Base-by-base conservation (phyloP, 23 tunicate species). In the Clavelina lepadiformis region DNA sequence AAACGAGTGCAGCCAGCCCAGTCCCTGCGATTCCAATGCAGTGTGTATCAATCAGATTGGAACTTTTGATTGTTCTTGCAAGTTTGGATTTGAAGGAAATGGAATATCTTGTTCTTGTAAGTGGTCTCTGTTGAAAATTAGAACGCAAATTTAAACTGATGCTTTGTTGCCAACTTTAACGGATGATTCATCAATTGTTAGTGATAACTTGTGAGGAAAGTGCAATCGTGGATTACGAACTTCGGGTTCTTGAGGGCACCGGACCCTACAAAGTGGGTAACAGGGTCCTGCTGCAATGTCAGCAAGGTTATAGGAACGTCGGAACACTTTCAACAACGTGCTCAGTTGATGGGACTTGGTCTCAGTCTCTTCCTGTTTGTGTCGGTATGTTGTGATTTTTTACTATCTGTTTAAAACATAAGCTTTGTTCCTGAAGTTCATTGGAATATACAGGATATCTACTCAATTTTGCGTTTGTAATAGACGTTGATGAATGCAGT, bases 11-110 rank as follows among this genome's bases (percentile, higher is more conserved):
- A n/a, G n/a, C n/a, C n/a, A n/a, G n/a, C n/a, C n/a, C n/a, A n/a
- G n/a, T n/a, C n/a, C n/a, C n/a, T 82, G 92, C 35, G 77, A 75
- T 30, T 55, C 5, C 19, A 21, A 68, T 19, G 82, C 92, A 13
- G 21, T 44, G 1, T 83, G 92, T 59, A 45, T 15, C 6, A 83
- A 83, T 33, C 25, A 28, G 4, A 18, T 1, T 20, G 92, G 92
- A 3, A 18, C 62, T 2, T 75, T 58, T 58, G 38, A 20, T 19
- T 83, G 92, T 61, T 19, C 66, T 24, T 83, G 92, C 36, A 60
- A 68, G 8, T 11, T 23, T 28, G 92, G 82, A 2, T 83, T 27
- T 54, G 19, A 20, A 2, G 92, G 92, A 60, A 53, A 70, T 38
- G 92, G 92, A 44, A n/a, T n/a, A n/a, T n/a, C n/a, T n/a, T n/a